A percentile compares a stretch with the other conserved stretches of the same genome.
Evolutionary conservation across 1,140 invertebrate species (phyloP).

Genomic region (Holotrichia oblita): DNA sequence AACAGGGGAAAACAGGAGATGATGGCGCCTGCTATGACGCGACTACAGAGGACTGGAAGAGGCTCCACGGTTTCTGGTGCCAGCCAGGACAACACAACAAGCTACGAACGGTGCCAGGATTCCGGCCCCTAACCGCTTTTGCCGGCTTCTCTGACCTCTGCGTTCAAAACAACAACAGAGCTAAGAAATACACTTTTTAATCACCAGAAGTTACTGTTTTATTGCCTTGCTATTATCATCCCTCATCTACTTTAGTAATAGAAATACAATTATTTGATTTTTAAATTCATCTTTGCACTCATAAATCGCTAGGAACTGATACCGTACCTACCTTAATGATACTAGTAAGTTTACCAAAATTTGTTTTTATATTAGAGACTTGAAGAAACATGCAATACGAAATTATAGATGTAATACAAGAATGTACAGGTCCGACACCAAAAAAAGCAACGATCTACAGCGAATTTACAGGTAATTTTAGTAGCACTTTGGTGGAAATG

Average conservation of each 20-base stretch:
- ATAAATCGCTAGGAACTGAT: too few relatives aligned
- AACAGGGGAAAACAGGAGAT: constrained; percentile 46
- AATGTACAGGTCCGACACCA: too few relatives aligned
- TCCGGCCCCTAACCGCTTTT: constrained; percentile 43
- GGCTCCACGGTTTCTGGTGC: constrained; percentile 44
- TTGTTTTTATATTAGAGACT: too few relatives aligned
- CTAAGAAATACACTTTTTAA: constrained; percentile 36
- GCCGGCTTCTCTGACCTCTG: constrained; percentile 35
- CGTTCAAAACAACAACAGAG: constrained; percentile 48
- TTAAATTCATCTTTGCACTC: too few relatives aligned
- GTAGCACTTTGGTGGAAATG: too few relatives aligned
- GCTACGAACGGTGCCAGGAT: constrained; percentile 42
- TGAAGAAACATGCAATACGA: too few relatives aligned
- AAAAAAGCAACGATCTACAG: too few relatives aligned
- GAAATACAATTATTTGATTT: constrained; percentile 18
- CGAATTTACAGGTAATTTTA: too few relatives aligned
- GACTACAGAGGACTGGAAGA: constrained; percentile 41
- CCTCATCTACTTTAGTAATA: constrained; percentile 31
- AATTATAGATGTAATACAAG: too few relatives aligned
- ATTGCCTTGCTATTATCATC: constrained; percentile 15
- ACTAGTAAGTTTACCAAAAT: too few relatives aligned
- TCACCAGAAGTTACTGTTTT: constrained; percentile 18
- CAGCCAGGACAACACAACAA: constrained; percentile 46
- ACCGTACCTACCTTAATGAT: too few relatives aligned
- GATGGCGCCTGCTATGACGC: constrained; percentile 37